phyloP scores from a whole-genome alignment of 2,888 invertebrate species.

The Heliconius erato region DNA sequence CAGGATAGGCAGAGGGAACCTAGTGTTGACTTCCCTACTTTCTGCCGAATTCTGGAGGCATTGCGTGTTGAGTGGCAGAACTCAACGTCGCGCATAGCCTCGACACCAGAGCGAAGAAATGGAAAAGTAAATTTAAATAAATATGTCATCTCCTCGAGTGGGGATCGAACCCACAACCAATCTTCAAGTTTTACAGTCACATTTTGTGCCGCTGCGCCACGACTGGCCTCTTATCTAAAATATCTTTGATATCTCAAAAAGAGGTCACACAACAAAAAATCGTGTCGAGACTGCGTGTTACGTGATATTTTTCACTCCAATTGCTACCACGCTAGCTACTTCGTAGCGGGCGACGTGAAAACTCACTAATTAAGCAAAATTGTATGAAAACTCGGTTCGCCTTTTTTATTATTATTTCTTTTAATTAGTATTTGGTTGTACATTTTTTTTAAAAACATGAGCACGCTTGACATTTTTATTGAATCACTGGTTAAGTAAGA shows the following conservation, averaged over 20 bases:
- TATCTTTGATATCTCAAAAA: slow-evolving; percentile 26
- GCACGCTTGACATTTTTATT: slow-evolving; percentile 46
- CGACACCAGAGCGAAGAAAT: too few species aligned
- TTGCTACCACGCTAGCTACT: slow-evolving; percentile 62
- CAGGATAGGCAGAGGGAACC: too few species aligned
- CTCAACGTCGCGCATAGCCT: too few species aligned
- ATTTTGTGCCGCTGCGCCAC: too few species aligned
- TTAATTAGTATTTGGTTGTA: slow-evolving; percentile 47
- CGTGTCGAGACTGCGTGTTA: slow-evolving; percentile 55
- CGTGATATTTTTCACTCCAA: slow-evolving; percentile 68
- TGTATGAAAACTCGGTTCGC: slow-evolving; percentile 40
- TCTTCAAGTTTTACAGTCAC: too few species aligned
- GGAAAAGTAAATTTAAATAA: too few species aligned
- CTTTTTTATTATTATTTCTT: slow-evolving; percentile 43
- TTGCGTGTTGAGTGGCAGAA: too few species aligned
- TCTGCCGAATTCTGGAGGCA: too few species aligned
- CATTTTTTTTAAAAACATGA: slow-evolving; percentile 34
- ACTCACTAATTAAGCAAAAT: slow-evolving; percentile 50
- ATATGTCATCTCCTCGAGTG: too few species aligned
- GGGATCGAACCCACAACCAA: too few species aligned
- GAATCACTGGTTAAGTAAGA: slow-evolving; percentile 28
- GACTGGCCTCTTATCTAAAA: not conserved
- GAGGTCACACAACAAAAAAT: slow-evolving; percentile 58
- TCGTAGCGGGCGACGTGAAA: slow-evolving; percentile 61
- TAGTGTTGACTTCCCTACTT: too few species aligned